phyloP scores from a whole-genome alignment of 2,888 invertebrate genomes.

The Aproaerema taeniolella region DNA sequence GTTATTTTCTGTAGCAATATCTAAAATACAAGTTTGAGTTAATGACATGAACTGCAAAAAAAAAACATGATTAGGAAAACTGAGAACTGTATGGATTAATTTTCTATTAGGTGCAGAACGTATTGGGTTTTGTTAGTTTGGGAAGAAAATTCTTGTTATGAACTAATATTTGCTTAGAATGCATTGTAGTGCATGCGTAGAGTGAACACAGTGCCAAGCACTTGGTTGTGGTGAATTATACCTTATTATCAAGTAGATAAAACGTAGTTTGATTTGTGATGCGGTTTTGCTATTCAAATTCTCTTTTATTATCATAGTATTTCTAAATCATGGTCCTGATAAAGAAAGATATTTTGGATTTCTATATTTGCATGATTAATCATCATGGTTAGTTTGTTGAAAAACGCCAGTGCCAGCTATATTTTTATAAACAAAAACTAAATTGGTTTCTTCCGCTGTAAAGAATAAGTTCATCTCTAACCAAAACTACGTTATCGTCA shows the following conservation, averaged over 20 bases:
- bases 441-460: background rate
- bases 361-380: slow-evolving; percentile 51
- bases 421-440: background rate
- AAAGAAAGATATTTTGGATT: slow-evolving; percentile 19
- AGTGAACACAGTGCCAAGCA: slow-evolving; percentile 64
- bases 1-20: too few relatives aligned
- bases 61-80: background rate
- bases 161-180: slow-evolving; percentile 10
- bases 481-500: too few relatives aligned
- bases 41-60: too few relatives aligned
- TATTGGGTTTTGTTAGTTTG: slow-evolving; percentile 12
- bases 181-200: slow-evolving; percentile 66
- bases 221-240: slow-evolving; percentile 70
- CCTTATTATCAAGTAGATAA: slow-evolving; percentile 42
- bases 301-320: slow-evolving; percentile 60
- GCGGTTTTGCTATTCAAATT: slow-evolving; percentile 64
- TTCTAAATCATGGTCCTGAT: slow-evolving; percentile 10
- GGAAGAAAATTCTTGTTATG: slow-evolving; percentile 2
- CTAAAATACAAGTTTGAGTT: too few relatives aligned
- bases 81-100: slow-evolving; percentile 10
- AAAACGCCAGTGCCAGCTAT: slow-evolving; percentile 23
- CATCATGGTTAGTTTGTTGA: slow-evolving; percentile 41
- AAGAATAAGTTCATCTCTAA: too few relatives aligned
- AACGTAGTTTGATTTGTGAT: slow-evolving; percentile 59
- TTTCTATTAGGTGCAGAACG: slow-evolving; percentile 7